These are phyloP conservation scores for Siderastrea radians DNA, from an alignment of 92 coral and sea anemone species.

Conservation along the genomic window DNA sequence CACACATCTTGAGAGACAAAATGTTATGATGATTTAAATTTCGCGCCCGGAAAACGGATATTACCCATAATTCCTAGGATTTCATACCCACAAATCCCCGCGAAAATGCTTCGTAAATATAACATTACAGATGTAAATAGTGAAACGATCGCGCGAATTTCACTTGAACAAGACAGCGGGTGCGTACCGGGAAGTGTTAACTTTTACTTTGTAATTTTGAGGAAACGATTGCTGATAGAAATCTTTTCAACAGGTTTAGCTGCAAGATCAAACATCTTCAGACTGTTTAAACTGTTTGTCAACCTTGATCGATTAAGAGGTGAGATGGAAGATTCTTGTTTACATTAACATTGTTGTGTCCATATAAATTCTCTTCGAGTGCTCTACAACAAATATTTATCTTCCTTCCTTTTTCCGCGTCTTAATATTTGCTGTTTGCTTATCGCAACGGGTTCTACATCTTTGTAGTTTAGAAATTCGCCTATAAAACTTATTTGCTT, in stretches of 20 bases:
- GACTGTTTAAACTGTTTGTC: slow-evolving; percentile 27
- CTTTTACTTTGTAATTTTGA: background rate
- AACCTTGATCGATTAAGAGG: slow-evolving; percentile 33
- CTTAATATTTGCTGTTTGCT: slow-evolving; percentile 17
- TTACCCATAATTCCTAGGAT: slow-evolving; percentile 21
- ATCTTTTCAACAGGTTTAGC: slow-evolving; percentile 8
- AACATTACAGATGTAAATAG: background rate
- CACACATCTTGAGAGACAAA: background rate
- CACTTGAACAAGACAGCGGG: background rate
- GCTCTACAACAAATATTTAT: slow-evolving; percentile 37
- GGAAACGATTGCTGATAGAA: background rate
- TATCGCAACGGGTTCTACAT: background rate
- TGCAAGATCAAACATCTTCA: slow-evolving; percentile 13
- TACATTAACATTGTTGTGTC: slow-evolving; percentile 31
- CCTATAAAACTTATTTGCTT: background rate
- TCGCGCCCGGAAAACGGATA: background rate
- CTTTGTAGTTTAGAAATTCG: slow-evolving; percentile 13
- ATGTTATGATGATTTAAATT: background rate
- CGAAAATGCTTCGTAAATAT: slow-evolving; percentile 13
- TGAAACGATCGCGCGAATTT: background rate
- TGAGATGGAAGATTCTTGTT: slow-evolving; percentile 27
- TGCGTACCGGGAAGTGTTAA: background rate
- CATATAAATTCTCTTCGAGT: slow-evolving; percentile 39
- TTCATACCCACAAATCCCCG: slow-evolving; percentile 32
- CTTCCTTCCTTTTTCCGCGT: slow-evolving; percentile 13